Evolutionary conservation across 2,797 vertebrate genomes (phyloP), one percentile per base, ranked within the genome.

Genomic region (Microctenopoma lineatum): DNA sequence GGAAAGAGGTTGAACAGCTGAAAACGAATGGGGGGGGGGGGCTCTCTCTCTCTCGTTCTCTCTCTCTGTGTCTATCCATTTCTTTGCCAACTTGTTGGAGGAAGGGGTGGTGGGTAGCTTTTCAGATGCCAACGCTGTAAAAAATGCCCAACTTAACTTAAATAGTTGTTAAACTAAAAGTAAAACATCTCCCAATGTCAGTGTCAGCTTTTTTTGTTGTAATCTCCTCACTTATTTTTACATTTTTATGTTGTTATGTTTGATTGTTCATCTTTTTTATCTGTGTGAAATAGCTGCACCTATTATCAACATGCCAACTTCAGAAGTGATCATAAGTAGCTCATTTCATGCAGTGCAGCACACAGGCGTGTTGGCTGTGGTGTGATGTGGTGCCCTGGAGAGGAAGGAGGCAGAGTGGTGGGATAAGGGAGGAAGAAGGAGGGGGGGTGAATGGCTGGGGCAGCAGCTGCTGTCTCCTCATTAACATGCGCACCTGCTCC

Each of bases 401-500:
- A 88, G 84, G 80, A 83, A 82, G 80, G 82, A 89, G 86, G 71
- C 74, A 83, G 51, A 82, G 64, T 36, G 63, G 47, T 59, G 80
- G 66, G 80, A 70, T 50, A 60, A 21, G 66, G 36, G 62, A 81
- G 76, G 53, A 56, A 59, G 50, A 26, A 38, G 55, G 47, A 4
- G 11, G 21, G 61, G 65, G 46, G 57, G 34, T 73, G 79, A 83
- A 80, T 84, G 79, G 68, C 83, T 50, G 56, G 83, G 81, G 64
- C 84, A 93, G 95, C 97, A 97, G 96, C 95, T 94, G 92, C 94
- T 71, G 48, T 90, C 90, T 90, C 77, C 95, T 96, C 90, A 94
- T 96, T 96, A 96, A 91, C 91, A 95, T 96, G 94, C 93, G 89
- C 96, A 97, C 96, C 97, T 97, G 96, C 96, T 97, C 89, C 88